A percentile compares a stretch with the other conserved stretches of the same genome.
These are phyloP conservation scores for Malurus alboscapulatus DNA, from an alignment of 2,113 vertebrate species.

Conservation along the genomic window DNA sequence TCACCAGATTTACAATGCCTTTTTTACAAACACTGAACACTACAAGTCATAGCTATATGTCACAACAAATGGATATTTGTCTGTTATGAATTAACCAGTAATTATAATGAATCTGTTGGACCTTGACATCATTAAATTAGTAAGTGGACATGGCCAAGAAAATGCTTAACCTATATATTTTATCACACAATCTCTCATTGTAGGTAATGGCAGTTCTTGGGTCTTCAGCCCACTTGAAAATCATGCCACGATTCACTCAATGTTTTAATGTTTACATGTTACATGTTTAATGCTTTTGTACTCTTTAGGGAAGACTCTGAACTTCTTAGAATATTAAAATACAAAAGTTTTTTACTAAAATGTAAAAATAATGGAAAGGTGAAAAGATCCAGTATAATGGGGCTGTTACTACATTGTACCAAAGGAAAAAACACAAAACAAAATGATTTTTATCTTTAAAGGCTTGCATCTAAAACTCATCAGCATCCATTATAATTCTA, in stretches of 20 bases:
- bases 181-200: neutral
- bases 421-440: neutral
- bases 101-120: neutral
- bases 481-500: conserved; percentile 42
- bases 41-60: neutral
- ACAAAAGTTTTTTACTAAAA: neutral
- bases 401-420: neutral
- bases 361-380: neutral
- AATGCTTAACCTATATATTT: neutral
- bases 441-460: conserved; percentile 28
- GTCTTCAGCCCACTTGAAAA: neutral
- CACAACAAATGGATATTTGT: neutral
- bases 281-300: neutral
- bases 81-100: neutral
- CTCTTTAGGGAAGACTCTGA: neutral
- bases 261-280: too few relatives aligned
- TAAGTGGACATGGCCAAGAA: neutral
- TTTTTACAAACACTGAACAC: neutral
- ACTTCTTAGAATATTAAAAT: neutral
- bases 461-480: neutral
- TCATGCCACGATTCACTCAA: neutral
- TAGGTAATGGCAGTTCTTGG: neutral
- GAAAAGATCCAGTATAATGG: neutral
- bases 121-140: neutral
- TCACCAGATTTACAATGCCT: neutral